Percentiles rank a stretch among this genome's conserved stretches.
phyloP scores from a whole-genome alignment of 2,113 vertebrate species.

The Sceloporus undulatus region DNA sequence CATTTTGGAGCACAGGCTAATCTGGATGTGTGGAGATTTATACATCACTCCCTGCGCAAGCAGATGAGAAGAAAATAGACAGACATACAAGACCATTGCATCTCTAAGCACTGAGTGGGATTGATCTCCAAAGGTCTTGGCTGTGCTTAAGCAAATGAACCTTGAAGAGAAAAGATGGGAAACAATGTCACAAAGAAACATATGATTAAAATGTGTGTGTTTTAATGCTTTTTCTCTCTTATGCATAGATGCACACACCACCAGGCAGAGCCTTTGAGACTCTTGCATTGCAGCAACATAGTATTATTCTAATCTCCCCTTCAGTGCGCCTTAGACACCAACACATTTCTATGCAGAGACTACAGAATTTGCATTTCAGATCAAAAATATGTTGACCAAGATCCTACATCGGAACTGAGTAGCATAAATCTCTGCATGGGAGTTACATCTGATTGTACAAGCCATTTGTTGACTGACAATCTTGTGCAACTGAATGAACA shows the following conservation, averaged over 20 bases:
- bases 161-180: background rate
- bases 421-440: too few relatives aligned
- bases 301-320: too few relatives aligned
- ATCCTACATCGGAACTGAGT: too few relatives aligned
- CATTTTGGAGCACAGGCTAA: background rate
- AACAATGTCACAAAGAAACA: background rate
- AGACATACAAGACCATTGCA: background rate
- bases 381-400: background rate
- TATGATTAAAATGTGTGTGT: background rate
- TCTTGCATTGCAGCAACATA: background rate
- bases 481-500: too few relatives aligned
- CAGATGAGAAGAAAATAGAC: background rate
- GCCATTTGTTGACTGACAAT: too few relatives aligned
- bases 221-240: background rate
- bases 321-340: background rate
- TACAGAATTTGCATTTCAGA: background rate
- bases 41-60: background rate
- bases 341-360: background rate
- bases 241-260: fast-evolving
- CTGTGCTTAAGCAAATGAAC: background rate
- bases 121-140: background rate
- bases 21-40: background rate
- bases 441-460: too few relatives aligned
- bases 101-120: background rate
- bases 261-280: background rate